Conservation (phyloP, 2,797 vertebrate species). For the Moxostoma hubbsi region DNA sequence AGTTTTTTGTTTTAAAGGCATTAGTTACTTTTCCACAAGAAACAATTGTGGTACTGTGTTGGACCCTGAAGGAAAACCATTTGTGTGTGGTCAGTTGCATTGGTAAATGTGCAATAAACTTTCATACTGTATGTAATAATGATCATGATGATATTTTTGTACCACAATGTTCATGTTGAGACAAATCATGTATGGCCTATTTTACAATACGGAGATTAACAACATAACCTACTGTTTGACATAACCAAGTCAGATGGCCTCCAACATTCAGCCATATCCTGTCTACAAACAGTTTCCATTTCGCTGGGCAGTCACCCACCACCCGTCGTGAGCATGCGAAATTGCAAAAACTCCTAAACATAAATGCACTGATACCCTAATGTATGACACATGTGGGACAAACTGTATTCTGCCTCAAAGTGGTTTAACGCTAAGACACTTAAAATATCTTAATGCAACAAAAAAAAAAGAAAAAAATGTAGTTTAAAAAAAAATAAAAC, state of each 20-base stretch:
- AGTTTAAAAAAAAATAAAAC: too few relatives aligned
- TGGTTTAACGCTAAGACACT: neutral
- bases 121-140: neutral
- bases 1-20: too few relatives aligned
- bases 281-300: neutral
- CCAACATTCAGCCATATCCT: slow-evolving; percentile 26
- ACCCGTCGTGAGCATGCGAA: neutral
- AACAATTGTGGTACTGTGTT: too few relatives aligned
- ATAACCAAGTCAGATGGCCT: neutral
- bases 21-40: too few relatives aligned
- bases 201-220: too few relatives aligned
- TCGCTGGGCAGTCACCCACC: too few relatives aligned
- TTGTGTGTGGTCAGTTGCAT: neutral
- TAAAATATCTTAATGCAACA: neutral
- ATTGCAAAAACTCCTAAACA: neutral
- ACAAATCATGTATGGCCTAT: neutral
- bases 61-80: too few relatives aligned
- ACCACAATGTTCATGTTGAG: neutral
- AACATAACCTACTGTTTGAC: neutral
- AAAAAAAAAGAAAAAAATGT: too few relatives aligned
- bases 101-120: neutral
- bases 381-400: too few relatives aligned
- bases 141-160: neutral
- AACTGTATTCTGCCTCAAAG: neutral
- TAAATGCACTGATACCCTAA: neutral